These are phyloP conservation scores for Drosophila pegasa DNA, from an alignment of 2,888 invertebrate species.

Conservation along the genomic window DNA sequence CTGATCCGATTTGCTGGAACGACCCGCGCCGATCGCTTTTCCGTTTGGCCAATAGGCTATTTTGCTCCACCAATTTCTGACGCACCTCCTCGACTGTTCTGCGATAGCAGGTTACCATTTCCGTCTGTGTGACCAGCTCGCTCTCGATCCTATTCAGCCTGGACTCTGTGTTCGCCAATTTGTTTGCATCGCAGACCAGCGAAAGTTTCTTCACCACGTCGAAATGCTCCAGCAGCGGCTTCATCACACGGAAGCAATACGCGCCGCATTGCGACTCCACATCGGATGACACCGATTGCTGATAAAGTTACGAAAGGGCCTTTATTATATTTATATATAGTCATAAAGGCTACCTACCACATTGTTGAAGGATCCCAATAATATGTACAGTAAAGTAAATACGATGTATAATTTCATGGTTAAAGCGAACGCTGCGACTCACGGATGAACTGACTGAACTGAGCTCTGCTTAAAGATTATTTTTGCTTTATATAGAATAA, in stretches of 20 bases:
- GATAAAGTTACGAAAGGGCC: background rate
- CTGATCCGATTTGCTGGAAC: conserved; percentile 10
- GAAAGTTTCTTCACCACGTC: conserved; percentile 1
- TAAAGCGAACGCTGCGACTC: background rate
- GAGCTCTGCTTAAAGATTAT: background rate
- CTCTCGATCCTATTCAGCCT: conserved; percentile 25
- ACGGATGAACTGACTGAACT: background rate
- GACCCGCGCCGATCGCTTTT: background rate
- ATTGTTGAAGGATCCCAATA: background rate
- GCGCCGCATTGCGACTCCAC: background rate
- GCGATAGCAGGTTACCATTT: background rate
- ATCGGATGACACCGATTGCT: background rate
- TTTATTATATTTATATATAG: background rate
- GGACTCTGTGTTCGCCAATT: conserved; percentile 3
- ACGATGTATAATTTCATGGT: conserved; percentile 1
- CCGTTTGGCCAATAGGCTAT: background rate
- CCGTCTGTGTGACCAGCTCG: conserved; percentile 4
- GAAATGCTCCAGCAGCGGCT: conserved; percentile 32
- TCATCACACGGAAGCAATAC: conserved; percentile 23
- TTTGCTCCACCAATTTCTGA: conserved; percentile 1
- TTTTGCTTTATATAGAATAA: background rate
- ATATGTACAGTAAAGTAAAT: background rate
- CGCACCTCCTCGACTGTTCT: conserved; percentile 3
- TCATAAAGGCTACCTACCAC: conserved; percentile 1
- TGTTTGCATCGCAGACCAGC: conserved; percentile 12